Evolutionary conservation across 1,140 invertebrate genomes (phyloP), one percentile per base, ranked within the genome.

Genomic region (Drosophila obscura): DNA sequence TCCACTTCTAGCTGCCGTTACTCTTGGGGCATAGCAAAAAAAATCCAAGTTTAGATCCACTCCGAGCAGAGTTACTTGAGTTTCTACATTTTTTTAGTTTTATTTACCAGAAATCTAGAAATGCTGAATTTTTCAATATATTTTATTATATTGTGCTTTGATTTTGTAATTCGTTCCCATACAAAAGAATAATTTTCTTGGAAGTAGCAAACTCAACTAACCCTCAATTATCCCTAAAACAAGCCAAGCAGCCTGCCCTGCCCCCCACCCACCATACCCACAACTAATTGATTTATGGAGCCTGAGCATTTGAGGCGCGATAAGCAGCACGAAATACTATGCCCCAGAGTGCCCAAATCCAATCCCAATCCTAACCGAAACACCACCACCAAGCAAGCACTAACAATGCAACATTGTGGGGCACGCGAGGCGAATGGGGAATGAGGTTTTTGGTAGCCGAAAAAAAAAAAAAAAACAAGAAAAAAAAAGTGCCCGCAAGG

Each of bases 271-370:
- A 9, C 35, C 35, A 1, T 13, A 4, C 4, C 49, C 50, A n/a
- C 48, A 31, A 52, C 80, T 78, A 85, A 85, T 85, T 85, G 81
- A 85, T 85, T 85, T 87, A 85, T 85, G 77, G 57, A 50, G 51
- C 56, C 60, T 48, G 48, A 45, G 60, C 65, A 81, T 73, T 75
- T 52, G 67, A 69, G 61, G 76, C 51, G 76, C 73, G 80, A 84
- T 84, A 84, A 72, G 60, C 73, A 51, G 62, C 81, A 84, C 81
- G 77, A 87, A 77, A 63, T 51, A 58, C 2, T 51, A 19, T 75
- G 64, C 65, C 73, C 67, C 24, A 58, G 22, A 56, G 45, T 31
- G 31, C 44, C 31, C 31, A 19, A 19, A 19, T 19, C 55, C 48
- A 48, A 61, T 11, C 44, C 19, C 63, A 58, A 22, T 31, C 45